Evolutionary conservation across 2,113 vertebrate species (phyloP).

Genomic region (Micromys minutus): DNA sequence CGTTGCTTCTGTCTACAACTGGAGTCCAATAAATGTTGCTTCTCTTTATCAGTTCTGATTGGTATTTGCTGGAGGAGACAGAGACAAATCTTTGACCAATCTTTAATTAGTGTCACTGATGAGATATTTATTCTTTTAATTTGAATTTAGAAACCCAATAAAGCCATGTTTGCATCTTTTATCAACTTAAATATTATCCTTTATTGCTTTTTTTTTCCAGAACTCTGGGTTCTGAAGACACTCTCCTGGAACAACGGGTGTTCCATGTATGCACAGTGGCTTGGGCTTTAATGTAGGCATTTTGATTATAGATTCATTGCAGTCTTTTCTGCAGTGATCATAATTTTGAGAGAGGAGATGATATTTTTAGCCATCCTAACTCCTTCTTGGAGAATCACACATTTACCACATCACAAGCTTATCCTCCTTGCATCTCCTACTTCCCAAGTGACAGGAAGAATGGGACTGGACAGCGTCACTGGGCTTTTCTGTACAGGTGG

Average conservation of each 20-base stretch:
- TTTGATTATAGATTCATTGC: slow-evolving; percentile 64
- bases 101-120: slow-evolving; percentile 85
- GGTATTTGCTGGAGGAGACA: slow-evolving; percentile 79
- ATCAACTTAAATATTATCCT: slow-evolving; percentile 85
- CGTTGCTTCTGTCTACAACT: slow-evolving; percentile 67
- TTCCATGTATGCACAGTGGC: slow-evolving; percentile 54
- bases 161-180: slow-evolving; percentile 84
- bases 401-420: slow-evolving; percentile 55
- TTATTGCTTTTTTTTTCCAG: slow-evolving; percentile 85
- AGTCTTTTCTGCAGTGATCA: slow-evolving; percentile 60
- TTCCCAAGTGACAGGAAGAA: background rate
- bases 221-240: slow-evolving; percentile 75
- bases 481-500: background rate
- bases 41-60: slow-evolving; percentile 81
- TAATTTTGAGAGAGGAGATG: background rate
- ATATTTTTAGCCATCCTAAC: slow-evolving; percentile 67
- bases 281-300: slow-evolving; percentile 50
- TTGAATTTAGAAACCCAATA: slow-evolving; percentile 82
- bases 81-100: slow-evolving; percentile 84
- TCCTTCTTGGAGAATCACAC: slow-evolving; percentile 47
- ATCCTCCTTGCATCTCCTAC: background rate
- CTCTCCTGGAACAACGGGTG: slow-evolving; percentile 56
- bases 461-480: background rate
- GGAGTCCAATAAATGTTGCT: slow-evolving; percentile 80
- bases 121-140: slow-evolving; percentile 88